Base-by-base conservation (phyloP, 37 sponge, comb jelly and placozoan genomes). In the Ianthella basta region DNA sequence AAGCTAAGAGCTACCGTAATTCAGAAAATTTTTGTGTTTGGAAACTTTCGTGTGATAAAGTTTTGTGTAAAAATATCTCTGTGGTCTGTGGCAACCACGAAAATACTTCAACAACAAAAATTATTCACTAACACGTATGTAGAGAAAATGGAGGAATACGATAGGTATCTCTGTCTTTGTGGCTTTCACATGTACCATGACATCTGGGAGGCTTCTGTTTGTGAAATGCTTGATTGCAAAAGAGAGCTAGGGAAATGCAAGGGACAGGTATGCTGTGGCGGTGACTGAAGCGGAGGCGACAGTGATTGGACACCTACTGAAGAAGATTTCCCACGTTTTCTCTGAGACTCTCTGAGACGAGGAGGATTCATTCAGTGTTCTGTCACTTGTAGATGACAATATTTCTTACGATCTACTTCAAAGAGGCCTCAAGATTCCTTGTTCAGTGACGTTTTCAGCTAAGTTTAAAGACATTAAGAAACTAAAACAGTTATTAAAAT, bases 221-320 rank as follows among this genome's bases (percentile, higher is more conserved):
- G 68, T 32, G 86, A 86, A 44, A 35, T 56, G 53, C 39, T 84
- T 27, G 16, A 68, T 6, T 84, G 85, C 72, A 59, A 72, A 54
- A 72, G 85, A 72, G 75, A 84, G 30, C 73, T 38, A 34, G 59
- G n/a, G 59, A 55, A 84, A 84, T 57, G 24, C 64, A 27, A 39
- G 18, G 5, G 86, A 86, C 56, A 34, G 86, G 21, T 86, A 86
- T 27, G 86, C 86, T 56, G 66, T 86, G 30, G 86, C 80, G 18
- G 80, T 79, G 25, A 64, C n/a, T n/a, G n/a, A 79, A 56, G 59
- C 78, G 80, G 55, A 79, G 19, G 79, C 15, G 39, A 38, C 27
- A 37, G 53, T 75, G 23, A 85, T 85, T 30, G 79, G 80, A 37
- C 80, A 85, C 34, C 59, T 85, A 14, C 86, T 79, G 10, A 24